A percentile compares a stretch with the other conserved stretches of the same genome.
Conservation (phyloP, 2,113 vertebrate genomes). For the Crotalus horridus region DNA sequence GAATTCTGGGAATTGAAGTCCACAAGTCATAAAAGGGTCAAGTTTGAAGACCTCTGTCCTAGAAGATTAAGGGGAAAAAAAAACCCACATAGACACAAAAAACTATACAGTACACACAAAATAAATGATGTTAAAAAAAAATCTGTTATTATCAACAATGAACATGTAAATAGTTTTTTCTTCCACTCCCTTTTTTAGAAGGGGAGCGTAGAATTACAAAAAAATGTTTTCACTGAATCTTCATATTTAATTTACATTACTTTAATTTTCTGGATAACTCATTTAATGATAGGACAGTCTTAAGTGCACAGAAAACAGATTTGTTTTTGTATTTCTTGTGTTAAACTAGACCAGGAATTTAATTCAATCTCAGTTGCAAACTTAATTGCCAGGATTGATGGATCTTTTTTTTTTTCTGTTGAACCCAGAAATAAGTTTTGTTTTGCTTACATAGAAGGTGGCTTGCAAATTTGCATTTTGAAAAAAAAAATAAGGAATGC, state of each 20-base stretch:
- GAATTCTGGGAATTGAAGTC: too few species aligned
- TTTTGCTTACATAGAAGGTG: neutral
- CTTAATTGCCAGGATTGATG: conserved; percentile 3
- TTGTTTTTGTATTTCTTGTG: conserved; percentile 20
- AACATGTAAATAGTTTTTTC: neutral
- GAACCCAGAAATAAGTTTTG: neutral
- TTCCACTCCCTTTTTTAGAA: neutral
- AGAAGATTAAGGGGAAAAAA: neutral
- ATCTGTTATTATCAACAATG: neutral
- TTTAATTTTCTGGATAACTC: conserved; percentile 23
- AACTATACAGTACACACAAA: neutral
- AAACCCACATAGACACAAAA: neutral
- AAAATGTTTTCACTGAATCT: neutral
- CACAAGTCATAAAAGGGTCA: too few species aligned
- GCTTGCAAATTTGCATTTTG: neutral
- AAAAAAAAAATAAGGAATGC: neutral
- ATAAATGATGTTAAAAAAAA: neutral
- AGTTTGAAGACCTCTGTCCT: too few species aligned
- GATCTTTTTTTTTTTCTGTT: conserved; percentile 7
- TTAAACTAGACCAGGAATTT: conserved; percentile 9
- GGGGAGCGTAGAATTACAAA: neutral
- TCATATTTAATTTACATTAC: neutral
- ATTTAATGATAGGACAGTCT: conserved; percentile 10
- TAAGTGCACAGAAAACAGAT: neutral
- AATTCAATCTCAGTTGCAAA: conserved; percentile 12